phyloP scores from a whole-genome alignment of 2,888 invertebrate genomes.

The Spialia ferax region DNA sequence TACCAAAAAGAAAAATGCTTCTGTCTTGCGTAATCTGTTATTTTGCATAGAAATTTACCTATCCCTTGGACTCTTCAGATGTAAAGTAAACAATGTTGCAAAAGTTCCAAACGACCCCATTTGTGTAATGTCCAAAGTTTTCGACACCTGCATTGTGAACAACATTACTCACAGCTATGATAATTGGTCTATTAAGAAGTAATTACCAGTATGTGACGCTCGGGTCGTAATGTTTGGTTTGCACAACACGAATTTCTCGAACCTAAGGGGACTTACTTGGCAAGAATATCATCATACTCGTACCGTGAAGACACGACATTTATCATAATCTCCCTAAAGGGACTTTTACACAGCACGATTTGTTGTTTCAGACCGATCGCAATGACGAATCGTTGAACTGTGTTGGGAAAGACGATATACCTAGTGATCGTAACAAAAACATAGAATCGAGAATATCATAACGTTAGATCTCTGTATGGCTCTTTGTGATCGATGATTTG shows the following conservation, averaged over 20 bases:
- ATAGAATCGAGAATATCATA: no score
- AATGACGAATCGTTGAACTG: no score
- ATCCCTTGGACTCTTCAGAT: neutral
- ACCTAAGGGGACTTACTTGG: neutral
- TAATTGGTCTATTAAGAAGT: conserved; percentile 22
- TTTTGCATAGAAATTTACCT: no score
- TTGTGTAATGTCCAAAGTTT: conserved; percentile 29
- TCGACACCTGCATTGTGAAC: conserved; percentile 20
- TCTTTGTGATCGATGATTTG: no score
- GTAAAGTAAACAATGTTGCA: neutral
- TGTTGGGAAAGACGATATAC: no score
- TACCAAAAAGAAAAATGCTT: no score
- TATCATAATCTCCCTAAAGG: neutral
- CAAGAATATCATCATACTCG: neutral
- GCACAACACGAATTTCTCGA: conserved; percentile 6
- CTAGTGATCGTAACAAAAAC: no score
- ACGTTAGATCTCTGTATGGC: no score
- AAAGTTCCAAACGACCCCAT: conserved; percentile 29
- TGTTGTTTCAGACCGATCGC: no score
- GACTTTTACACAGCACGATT: no score
- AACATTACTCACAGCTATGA: conserved; percentile 14
- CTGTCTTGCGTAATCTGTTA: no score
- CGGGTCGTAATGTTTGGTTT: conserved; percentile 9
- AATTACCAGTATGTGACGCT: conserved; percentile 10
- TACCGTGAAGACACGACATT: neutral